Evolutionary conservation across 2,888 invertebrate genomes (phyloP).

Genomic region (Tetanocera ferruginea): DNA sequence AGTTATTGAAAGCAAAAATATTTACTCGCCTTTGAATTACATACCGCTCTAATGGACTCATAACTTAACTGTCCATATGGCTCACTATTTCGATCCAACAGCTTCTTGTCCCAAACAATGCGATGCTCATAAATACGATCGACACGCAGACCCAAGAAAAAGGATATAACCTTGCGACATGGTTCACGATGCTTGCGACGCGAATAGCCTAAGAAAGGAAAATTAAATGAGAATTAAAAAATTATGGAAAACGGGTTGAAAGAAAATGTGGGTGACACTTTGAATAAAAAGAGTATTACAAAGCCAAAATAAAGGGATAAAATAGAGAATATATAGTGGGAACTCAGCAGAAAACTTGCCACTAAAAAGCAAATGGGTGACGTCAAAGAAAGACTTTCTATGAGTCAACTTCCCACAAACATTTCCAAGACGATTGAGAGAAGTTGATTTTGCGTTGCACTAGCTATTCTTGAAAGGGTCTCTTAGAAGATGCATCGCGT

Average conservation of each 20-base stretch:
- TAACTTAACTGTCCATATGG: conserved; percentile 85
- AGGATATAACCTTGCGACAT: conserved; percentile 82
- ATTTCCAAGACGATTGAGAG: too few species aligned
- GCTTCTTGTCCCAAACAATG: conserved; percentile 82
- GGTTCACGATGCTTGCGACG: conserved; percentile 81
- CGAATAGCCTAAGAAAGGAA: conserved; percentile 71
- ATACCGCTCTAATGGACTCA: conserved; percentile 89
- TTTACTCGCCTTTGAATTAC: conserved; percentile 60
- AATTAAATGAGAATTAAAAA: neutral
- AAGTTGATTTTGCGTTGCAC: too few species aligned
- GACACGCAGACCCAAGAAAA: conserved; percentile 84
- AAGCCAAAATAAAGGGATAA: too few species aligned
- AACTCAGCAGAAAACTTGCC: too few species aligned
- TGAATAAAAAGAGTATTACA: too few species aligned
- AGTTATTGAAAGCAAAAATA: neutral
- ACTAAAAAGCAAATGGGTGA: too few species aligned
- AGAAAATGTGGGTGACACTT: too few species aligned
- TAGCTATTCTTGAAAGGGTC: too few species aligned
- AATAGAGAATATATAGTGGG: too few species aligned
- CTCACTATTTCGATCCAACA: conserved; percentile 83
- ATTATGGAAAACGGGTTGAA: neutral
- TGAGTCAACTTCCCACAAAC: too few species aligned
- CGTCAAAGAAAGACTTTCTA: too few species aligned
- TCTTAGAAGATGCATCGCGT: too few species aligned
- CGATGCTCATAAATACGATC: conserved; percentile 86